Evolutionary conservation across 2,797 vertebrate species (phyloP), one percentile per base, ranked within the genome.

Genomic region (Girardinus metallicus): DNA sequence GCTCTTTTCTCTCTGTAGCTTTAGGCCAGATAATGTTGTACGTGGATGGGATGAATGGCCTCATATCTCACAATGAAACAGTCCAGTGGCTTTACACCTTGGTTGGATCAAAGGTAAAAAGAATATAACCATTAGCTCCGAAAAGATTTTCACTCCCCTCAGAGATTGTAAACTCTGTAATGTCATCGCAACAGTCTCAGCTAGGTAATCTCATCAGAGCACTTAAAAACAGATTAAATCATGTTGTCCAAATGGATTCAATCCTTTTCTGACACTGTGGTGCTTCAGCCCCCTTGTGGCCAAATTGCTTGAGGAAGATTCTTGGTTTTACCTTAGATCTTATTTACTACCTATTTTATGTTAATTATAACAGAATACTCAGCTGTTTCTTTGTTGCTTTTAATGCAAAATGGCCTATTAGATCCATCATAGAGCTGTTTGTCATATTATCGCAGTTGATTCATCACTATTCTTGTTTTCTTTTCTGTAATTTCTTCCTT

Each of bases 1-100:
- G 36, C 44, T 75, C 11, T 81, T 49, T 49, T 85, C 41, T 78
- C 29, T 78, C 43, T 82, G 10, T 92, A 99, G 98, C 98, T 89
- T 95, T 99, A 74, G 98, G 98, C 79, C 98, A 99, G 93, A 99
- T 99, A 87, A 99, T 99, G 98, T 95, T 99, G 78, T 99, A 98
- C 60, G 98, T 99, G 10, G 98, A 99, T 90, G 98, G 98, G 83
- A 99, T 99, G 98, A 99, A 99, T 68, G 98, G 98, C 76, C 97
- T 99, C 81, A 99, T 99, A 89, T 96, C 95, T 92, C 97, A 99
- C 92, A 98, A 96, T 89, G 98, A 99, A 94, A 98, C 98, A 0
- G 96, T 99, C 86, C 97, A 99, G 83, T 99, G 98, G 98, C 97
- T 99, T 51, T 99, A 99, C 90, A 96, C 97, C 0, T 97, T 99